Percentiles rank a stretch among this genome's conserved stretches.
These are phyloP conservation scores for Orestias chungarensis DNA, from an alignment of 2,797 vertebrate species.

Conservation along the genomic window DNA sequence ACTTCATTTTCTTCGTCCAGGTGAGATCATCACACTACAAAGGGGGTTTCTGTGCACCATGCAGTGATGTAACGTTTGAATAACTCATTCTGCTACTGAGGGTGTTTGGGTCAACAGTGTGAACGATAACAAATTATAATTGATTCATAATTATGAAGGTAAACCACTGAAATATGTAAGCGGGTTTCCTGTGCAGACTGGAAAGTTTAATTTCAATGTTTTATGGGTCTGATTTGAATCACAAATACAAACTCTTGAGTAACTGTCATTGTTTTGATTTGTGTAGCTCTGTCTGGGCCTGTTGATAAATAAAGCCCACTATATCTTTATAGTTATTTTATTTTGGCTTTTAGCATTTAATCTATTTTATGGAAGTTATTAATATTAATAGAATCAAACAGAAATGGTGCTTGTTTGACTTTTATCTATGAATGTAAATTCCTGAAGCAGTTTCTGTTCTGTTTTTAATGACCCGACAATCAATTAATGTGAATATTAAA, in stretches of 20 bases:
- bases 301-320: background rate
- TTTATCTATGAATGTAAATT: background rate
- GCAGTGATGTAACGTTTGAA: background rate
- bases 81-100: background rate
- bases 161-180: background rate
- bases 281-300: background rate
- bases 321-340: background rate
- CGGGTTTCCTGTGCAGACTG: background rate
- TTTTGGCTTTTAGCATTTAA: background rate
- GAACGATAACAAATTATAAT: too few species aligned
- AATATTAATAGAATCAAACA: background rate
- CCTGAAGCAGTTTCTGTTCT: background rate
- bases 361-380: background rate
- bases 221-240: background rate
- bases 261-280: background rate
- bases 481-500: background rate
- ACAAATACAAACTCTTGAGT: background rate
- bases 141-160: too few species aligned
- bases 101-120: too few species aligned
- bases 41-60: background rate
- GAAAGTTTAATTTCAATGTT: background rate
- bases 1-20: slow-evolving; percentile 99
- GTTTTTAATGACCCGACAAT: background rate
- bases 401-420: background rate
- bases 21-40: slow-evolving; percentile 60